phyloP scores from a whole-genome alignment of 2,113 vertebrate species.

The Triplophysa dalaica region DNA sequence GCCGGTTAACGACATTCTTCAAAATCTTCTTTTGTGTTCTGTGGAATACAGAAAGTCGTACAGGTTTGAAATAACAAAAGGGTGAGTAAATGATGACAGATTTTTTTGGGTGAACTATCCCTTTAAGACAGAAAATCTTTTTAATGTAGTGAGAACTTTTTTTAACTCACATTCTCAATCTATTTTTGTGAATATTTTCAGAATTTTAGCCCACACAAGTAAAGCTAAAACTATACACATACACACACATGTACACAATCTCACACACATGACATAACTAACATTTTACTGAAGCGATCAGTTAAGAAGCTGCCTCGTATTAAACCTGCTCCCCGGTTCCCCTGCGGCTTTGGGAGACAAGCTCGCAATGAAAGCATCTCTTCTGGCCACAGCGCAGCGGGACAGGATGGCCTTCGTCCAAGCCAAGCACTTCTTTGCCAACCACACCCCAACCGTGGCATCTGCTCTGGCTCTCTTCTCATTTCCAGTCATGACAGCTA shows the following conservation, averaged over 20 bases:
- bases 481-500: conserved; percentile 58
- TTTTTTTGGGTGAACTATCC: no score
- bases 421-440: conserved; percentile 70
- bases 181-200: no score
- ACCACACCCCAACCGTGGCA: conserved; percentile 69
- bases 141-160: no score
- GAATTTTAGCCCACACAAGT: no score
- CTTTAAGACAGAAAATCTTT: no score
- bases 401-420: conserved; percentile 63
- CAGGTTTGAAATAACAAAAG: no score
- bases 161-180: no score
- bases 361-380: conserved; percentile 74
- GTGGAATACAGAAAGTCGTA: no score
- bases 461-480: conserved; percentile 62
- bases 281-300: background rate
- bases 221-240: conserved; percentile 8
- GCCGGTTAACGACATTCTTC: no score
- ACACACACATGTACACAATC: conserved; percentile 16
- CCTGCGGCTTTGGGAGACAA: conserved; percentile 71
- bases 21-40: no score
- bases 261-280: conserved; percentile 15
- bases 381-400: conserved; percentile 61
- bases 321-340: conserved; percentile 76
- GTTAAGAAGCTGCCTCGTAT: conserved; percentile 74
- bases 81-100: no score